phyloP scores from a whole-genome alignment of 2,113 vertebrate genomes.

The Sprattus sprattus region DNA sequence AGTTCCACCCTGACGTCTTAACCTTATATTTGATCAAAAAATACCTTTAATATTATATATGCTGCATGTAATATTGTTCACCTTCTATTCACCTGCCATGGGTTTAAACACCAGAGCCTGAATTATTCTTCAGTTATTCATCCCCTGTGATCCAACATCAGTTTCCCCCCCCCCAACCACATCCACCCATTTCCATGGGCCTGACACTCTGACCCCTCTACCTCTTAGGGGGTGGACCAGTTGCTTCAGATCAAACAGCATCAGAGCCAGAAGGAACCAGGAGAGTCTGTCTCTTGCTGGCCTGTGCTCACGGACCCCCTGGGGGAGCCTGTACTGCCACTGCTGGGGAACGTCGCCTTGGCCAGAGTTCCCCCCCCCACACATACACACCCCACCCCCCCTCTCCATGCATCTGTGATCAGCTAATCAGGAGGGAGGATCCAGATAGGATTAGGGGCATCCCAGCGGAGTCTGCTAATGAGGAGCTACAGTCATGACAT shows the following conservation, averaged over 20 bases:
- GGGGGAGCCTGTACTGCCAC: neutral
- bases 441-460: constrained; percentile 47
- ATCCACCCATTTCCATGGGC: neutral
- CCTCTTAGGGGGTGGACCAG: neutral
- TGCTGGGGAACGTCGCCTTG: neutral
- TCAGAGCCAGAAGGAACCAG: neutral
- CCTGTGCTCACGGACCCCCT: neutral
- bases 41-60: neutral
- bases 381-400: neutral
- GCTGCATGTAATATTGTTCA: neutral
- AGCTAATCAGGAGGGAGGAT: constrained; percentile 48
- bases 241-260: constrained; percentile 12
- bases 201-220: constrained; percentile 7
- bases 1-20: neutral
- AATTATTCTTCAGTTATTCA: neutral
- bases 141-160: neutral
- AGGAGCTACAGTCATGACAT: constrained; percentile 44
- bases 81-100: neutral
- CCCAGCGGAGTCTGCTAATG: constrained; percentile 50
- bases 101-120: neutral
- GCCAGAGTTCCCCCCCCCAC: neutral
- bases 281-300: neutral
- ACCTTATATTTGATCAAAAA: neutral
- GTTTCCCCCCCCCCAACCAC: neutral
- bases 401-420: constrained; percentile 46